Base-by-base conservation (phyloP, 2,113 vertebrate species). In the Coracopsis vasa region DNA sequence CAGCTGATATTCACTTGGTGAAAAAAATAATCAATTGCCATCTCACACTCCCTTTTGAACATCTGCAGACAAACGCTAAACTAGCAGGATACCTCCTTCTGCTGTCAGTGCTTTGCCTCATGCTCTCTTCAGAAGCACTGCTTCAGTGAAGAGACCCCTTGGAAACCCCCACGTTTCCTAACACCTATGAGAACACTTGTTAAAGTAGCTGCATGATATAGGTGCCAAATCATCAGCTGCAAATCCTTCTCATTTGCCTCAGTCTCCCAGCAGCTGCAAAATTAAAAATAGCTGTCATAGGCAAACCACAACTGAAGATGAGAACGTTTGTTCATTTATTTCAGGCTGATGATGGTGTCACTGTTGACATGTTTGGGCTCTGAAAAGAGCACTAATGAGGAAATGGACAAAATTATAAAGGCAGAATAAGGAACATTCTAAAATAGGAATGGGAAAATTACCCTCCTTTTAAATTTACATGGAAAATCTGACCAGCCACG, bases 351-450 rank as follows among this genome's bases (percentile, higher is more conserved):
- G 58, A 92, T 77, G 53, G 61, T 84, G 39, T 64, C 92, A 94
- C 79, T 95, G 91, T 92, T 90, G 82, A 81, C 81, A 95, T 93
- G 86, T 93, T 80, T 92, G 74, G 91, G 81, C 84, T 94, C 79
- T 96, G 91, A 95, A 97, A 95, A 41, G 75, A 95, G 66, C n/a
- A 67, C 81, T 85, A 88, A 88, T 85, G 91, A 97, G 93, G 94
- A 95, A 95, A 94, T 88, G 78, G 71, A 94, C 70, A 58, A 60
- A 93, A 93, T 87, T 78, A 85, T 61, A 83, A 93, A 91, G 75
- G 80, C 61, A 73, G 94, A 79, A 72, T 74, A 80, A 69, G 35
- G 80, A 80, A 85, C 69, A 54, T 80, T 95, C 84, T 92, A 94
- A 96, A 97, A 97, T 75, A 86, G 87, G 78, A 95, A 88, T 27